Evolutionary conservation across 2,888 invertebrate genomes (phyloP).

Genomic region (Penaeus monodon): DNA sequence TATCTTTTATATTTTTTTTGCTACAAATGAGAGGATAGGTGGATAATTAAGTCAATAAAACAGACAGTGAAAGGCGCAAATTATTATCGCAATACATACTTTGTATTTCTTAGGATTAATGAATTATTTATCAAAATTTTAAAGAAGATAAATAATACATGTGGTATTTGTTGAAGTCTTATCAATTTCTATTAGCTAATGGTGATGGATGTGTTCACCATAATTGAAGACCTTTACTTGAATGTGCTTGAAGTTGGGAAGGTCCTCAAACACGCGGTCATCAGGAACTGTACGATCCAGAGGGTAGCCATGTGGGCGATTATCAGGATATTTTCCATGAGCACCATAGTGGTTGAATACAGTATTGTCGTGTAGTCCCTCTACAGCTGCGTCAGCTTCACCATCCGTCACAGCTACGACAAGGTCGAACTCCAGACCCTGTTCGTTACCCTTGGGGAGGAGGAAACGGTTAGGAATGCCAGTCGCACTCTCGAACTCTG

Average conservation of each 20-base stretch:
- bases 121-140: too few species aligned
- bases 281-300: conserved; percentile 75
- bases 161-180: too few species aligned
- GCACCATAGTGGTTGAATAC: conserved; percentile 70
- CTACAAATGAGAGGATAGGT: too few species aligned
- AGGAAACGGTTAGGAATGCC: conserved; percentile 66
- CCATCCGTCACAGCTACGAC: conserved; percentile 66
- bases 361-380: conserved; percentile 26
- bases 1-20: too few species aligned
- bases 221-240: conserved; percentile 56
- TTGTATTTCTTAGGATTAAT: too few species aligned
- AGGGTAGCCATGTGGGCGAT: conserved; percentile 86
- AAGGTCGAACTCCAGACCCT: conserved; percentile 64
- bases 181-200: too few species aligned
- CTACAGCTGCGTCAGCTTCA: conserved; percentile 28
- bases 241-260: conserved; percentile 63
- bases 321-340: conserved; percentile 75
- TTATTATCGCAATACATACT: too few species aligned
- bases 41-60: too few species aligned
- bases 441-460: conserved; percentile 65
- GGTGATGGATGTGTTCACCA: not conserved
- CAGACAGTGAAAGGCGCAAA: too few species aligned
- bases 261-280: conserved; percentile 48
- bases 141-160: too few species aligned
- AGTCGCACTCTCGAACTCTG: conserved; percentile 35